Conservation (phyloP, 2,113 vertebrate species). For the Scophthalmus maximus region DNA sequence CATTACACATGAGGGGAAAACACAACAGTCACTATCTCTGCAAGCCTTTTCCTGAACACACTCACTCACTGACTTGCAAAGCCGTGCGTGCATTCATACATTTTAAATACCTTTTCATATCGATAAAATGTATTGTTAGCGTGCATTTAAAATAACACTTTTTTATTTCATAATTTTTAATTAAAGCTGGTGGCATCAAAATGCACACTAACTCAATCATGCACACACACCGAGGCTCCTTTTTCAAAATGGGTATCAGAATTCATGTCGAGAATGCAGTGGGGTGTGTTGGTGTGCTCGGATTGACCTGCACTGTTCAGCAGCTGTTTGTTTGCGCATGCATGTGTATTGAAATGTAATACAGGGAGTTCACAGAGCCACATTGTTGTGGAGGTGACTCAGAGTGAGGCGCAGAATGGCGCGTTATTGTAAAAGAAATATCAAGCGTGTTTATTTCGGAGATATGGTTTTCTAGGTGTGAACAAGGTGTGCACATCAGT, state of each 20-base stretch:
- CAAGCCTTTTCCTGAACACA: conserved; percentile 49
- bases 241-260: conserved; percentile 65
- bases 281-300: conserved; percentile 56
- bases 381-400: conserved; percentile 66
- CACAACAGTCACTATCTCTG: conserved; percentile 75
- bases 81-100: conserved; percentile 17
- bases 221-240: conserved; percentile 2
- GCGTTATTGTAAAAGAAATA: conserved; percentile 66
- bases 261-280: conserved; percentile 54
- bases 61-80: conserved; percentile 32
- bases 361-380: conserved; percentile 63
- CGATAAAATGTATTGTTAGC: background rate
- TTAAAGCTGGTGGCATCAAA: conserved; percentile 3
- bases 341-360: conserved; percentile 68
- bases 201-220: conserved; percentile 4
- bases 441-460: conserved; percentile 42
- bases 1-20: conserved; percentile 82
- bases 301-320: conserved; percentile 55
- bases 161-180: conserved; percentile 1
- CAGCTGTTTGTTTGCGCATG: conserved; percentile 71
- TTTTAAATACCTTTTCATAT: background rate
- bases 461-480: conserved; percentile 29
- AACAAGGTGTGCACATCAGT: conserved; percentile 42
- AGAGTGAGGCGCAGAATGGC: conserved; percentile 45
- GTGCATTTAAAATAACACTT: background rate